A percentile compares a stretch with the other conserved stretches of the same genome.
phyloP scores from a whole-genome alignment of 2,113 vertebrate genomes.

The Syngnathus floridae region DNA sequence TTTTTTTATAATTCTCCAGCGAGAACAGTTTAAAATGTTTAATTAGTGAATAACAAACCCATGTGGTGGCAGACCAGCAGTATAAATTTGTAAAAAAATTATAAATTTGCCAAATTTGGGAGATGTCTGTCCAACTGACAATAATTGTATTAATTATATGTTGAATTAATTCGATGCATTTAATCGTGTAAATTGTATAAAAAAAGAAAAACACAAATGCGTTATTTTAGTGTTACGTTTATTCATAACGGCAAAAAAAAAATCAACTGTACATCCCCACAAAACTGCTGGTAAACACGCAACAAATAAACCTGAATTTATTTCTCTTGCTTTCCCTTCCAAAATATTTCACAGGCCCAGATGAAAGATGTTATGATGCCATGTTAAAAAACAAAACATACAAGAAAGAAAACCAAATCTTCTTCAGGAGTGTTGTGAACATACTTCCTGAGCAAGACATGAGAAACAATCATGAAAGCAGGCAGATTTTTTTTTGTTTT shows the following conservation, averaged over 20 bases:
- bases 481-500: background rate
- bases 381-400: background rate
- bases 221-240: constrained; percentile 22
- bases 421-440: background rate
- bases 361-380: background rate
- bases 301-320: constrained; percentile 11
- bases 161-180: background rate
- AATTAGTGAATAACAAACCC: no score
- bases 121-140: background rate
- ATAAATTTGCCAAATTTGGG: background rate
- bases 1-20: no score
- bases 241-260: constrained; percentile 36
- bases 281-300: constrained; percentile 35
- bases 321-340: constrained; percentile 26
- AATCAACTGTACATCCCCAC: constrained; percentile 31
- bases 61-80: no score
- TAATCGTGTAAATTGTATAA: background rate
- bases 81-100: background rate
- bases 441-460: constrained; percentile 21
- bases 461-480: background rate
- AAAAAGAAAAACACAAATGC: background rate
- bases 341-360: constrained; percentile 35
- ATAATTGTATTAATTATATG: background rate
- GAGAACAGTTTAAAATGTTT: no score
- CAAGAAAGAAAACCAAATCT: background rate